Conservation (phyloP, 2,797 vertebrate genomes). For the Coendou prehensilis region DNA sequence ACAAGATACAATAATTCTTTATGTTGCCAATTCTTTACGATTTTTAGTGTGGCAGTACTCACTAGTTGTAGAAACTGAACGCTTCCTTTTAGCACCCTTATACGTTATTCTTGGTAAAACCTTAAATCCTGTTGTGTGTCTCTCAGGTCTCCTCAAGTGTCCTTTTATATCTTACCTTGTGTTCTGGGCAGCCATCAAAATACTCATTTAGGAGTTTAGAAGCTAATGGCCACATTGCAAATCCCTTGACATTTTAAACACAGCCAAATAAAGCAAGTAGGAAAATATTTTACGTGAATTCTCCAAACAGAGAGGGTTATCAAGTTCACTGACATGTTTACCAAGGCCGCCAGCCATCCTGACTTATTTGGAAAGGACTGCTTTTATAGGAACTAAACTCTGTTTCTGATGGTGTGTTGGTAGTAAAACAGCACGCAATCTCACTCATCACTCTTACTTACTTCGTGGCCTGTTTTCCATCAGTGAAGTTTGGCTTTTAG, state of each 20-base stretch:
- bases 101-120: conserved; percentile 81
- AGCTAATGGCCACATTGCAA: conserved; percentile 61
- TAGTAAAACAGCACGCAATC: conserved; percentile 78
- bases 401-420: conserved; percentile 83
- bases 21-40: background rate
- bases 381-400: conserved; percentile 77
- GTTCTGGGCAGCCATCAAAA: conserved; percentile 75
- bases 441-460: conserved; percentile 80
- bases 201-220: conserved; percentile 71
- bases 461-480: conserved; percentile 76
- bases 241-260: conserved; percentile 76
- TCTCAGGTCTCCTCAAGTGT: conserved; percentile 78
- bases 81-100: conserved; percentile 77
- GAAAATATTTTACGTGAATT: conserved; percentile 79
- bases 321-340: conserved; percentile 77
- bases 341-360: conserved; percentile 67
- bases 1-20: conserved; percentile 26
- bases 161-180: conserved; percentile 79
- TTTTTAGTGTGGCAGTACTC: background rate
- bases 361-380: conserved; percentile 56
- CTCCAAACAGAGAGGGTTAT: conserved; percentile 77
- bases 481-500: conserved; percentile 73
- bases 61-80: conserved; percentile 13
- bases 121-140: conserved; percentile 77
- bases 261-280: conserved; percentile 74